Conservation (phyloP, 2,888 invertebrate species). For the Germaria angustata region DNA sequence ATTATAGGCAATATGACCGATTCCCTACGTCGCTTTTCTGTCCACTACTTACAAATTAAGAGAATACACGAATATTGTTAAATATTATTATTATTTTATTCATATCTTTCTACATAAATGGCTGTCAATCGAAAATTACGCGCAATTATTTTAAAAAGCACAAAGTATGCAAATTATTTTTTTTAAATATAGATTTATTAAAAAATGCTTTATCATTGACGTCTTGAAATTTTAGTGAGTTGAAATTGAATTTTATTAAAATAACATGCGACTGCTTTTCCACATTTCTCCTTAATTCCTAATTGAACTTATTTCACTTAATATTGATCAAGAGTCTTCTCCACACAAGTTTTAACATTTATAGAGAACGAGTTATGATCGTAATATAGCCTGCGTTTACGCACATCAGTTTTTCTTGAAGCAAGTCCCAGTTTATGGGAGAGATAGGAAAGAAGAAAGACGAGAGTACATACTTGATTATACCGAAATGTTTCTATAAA, state of each 20-base stretch:
- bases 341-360: too few relatives aligned
- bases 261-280: too few relatives aligned
- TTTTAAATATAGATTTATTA: not conserved
- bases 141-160: constrained; percentile 57
- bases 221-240: not conserved
- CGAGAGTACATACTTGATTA: too few relatives aligned
- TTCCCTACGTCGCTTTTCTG: constrained; percentile 1
- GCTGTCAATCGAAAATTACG: constrained; percentile 53
- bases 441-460: too few relatives aligned
- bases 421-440: too few relatives aligned
- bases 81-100: constrained; percentile 6
- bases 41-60: constrained; percentile 16
- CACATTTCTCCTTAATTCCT: too few relatives aligned
- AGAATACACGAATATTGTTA: constrained; percentile 5
- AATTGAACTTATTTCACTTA: too few relatives aligned
- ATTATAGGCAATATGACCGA: constrained; percentile 35
- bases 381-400: too few relatives aligned
- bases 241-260: not conserved
- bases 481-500: too few relatives aligned
- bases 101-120: constrained; percentile 21
- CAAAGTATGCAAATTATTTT: constrained; percentile 18
- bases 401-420: too few relatives aligned
- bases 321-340: too few relatives aligned
- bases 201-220: not conserved
- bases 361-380: not conserved